Percentiles rank a stretch among this genome's conserved stretches.
Conservation (phyloP, 2,797 vertebrate genomes). For the Micrastur ruficollis region DNA sequence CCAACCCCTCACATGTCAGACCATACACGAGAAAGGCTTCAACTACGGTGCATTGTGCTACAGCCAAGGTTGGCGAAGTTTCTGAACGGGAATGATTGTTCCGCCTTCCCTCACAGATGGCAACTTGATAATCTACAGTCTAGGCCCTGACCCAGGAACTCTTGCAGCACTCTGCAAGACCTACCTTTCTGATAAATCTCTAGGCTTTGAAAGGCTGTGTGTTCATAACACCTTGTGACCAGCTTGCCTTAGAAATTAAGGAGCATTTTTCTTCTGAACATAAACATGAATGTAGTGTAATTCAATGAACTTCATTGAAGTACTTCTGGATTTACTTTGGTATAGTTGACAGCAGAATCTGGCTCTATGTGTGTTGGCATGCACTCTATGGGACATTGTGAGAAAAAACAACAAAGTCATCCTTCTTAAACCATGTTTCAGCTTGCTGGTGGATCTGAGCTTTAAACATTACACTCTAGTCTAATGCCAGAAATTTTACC, state of each 20-base stretch:
- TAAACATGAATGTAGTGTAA: neutral
- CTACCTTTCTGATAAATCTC: neutral
- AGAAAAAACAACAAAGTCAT: slow-evolving; percentile 51
- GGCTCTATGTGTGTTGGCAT: slow-evolving; percentile 37
- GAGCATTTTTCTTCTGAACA: slow-evolving; percentile 17
- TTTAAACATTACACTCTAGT: slow-evolving; percentile 40
- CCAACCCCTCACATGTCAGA: neutral
- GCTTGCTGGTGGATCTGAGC: slow-evolving; percentile 35
- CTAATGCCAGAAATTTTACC: slow-evolving; percentile 51
- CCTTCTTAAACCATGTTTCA: slow-evolving; percentile 37
- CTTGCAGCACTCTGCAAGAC: neutral
- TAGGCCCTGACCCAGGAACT: neutral
- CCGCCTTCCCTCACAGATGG: neutral
- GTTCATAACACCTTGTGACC: neutral
- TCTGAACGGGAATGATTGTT: neutral
- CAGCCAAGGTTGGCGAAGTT: neutral
- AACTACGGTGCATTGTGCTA: neutral
- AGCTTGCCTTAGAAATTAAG: neutral
- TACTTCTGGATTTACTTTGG: slow-evolving; percentile 35
- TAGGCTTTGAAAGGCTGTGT: slow-evolving; percentile 9
- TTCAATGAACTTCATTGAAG: slow-evolving; percentile 36
- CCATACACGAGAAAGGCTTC: neutral
- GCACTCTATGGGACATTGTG: slow-evolving; percentile 37
- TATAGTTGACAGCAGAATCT: slow-evolving; percentile 43
- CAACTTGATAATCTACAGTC: neutral